Evolutionary conservation across 2,113 vertebrate genomes (phyloP), one percentile per base, ranked within the genome.

Genomic region (Typhlomys cinereus): DNA sequence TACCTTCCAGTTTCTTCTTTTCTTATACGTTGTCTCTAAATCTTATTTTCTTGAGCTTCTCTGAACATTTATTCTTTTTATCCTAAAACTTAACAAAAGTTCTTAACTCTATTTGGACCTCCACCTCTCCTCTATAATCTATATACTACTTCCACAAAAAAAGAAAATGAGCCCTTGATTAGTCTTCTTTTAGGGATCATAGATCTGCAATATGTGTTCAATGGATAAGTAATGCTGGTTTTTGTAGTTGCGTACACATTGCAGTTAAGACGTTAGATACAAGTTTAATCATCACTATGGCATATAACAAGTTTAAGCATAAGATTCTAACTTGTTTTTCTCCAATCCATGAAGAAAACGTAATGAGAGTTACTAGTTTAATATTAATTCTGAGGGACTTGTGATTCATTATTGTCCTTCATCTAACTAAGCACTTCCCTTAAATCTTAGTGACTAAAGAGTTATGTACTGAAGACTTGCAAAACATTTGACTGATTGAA

Each of bases 401-500:
- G 21, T 21, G 41, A 27, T 85, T 78, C 5, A 29, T 23, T 59
- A 27, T 67, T 73, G 74, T 78, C 14, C 27, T 76, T 76, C 17
- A 74, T 57, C 31, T 67, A 90, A 31, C 2, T 92, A 57, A 90
- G 27, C 79, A 93, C 1, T 39, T 67, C 12, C 44, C 17, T 52
- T 92, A 70, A 88, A 23, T 6, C n/a, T 61, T 36, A 70, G 2
- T 14, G 21, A 92, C 90, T 48, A 94, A 89, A 78, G 66, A 71
- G 71, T 64, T 88, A 70, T 12, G 59, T 59, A 29, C 27, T 46
- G 11, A 79, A 18, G 27, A 9, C 10, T 36, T 80, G 23, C 11
- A 85, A 87, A 81, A 39, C 78, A 12, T 87, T 69, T 93, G 73
- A 46, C 4, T 34, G 20, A 76, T 25, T 92, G 36, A 11, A 21